A percentile compares a stretch with the other conserved stretches of the same genome.
phyloP scores from a whole-genome alignment of 2,888 invertebrate genomes.

The Cantharis rustica region DNA sequence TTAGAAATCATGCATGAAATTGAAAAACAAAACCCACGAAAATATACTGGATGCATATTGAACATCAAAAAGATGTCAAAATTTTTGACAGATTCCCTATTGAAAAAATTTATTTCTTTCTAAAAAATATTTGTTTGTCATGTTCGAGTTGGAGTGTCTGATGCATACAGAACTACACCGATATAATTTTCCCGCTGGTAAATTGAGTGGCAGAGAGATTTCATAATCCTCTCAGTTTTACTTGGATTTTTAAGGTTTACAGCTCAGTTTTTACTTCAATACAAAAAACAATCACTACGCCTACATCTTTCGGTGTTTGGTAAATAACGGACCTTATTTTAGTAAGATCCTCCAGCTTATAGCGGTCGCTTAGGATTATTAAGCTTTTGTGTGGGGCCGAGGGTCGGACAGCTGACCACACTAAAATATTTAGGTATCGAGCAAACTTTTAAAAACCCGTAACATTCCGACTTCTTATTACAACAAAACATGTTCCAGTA shows the following conservation, averaged over 20 bases:
- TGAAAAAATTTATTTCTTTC: background rate
- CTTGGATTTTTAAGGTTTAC: background rate
- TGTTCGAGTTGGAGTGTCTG: background rate
- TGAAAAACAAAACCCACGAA: conserved; percentile 14
- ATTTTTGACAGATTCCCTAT: background rate
- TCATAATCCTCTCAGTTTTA: background rate
- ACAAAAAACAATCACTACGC: background rate
- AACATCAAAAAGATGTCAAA: background rate
- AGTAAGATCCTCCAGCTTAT: conserved; percentile 30
- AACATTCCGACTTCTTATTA: background rate
- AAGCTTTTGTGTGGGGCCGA: conserved; percentile 37
- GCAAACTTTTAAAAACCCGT: background rate
- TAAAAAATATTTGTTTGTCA: background rate
- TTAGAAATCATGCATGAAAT: conserved; percentile 22
- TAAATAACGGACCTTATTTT: conserved; percentile 21
- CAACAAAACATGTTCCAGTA: background rate
- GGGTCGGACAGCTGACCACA: conserved; percentile 32
- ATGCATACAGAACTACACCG: background rate
- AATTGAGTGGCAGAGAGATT: background rate
- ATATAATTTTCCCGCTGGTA: background rate
- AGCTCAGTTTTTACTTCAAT: background rate
- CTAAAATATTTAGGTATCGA: conserved; percentile 22
- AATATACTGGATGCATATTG: background rate
- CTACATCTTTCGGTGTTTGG: conserved; percentile 7
- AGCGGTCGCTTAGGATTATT: conserved; percentile 40